Conservation (phyloP, 2,888 invertebrate genomes). For the Pollenia angustigena region DNA sequence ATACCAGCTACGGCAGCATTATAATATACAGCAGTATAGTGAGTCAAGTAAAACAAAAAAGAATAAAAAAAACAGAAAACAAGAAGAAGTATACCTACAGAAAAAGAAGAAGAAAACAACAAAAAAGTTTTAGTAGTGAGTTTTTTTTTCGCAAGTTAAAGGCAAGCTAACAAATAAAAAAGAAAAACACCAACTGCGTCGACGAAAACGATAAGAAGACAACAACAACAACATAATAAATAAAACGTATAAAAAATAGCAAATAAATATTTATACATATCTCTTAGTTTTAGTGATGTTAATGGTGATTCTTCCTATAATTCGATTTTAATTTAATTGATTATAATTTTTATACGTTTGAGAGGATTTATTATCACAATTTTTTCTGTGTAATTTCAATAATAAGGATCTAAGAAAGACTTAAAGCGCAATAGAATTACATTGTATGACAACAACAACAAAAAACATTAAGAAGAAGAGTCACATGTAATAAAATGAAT, state of each 20-base stretch:
- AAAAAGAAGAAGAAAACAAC: slow-evolving; percentile 63
- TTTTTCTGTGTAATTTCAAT: slow-evolving; percentile 15
- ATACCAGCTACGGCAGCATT: slow-evolving; percentile 76
- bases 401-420: slow-evolving; percentile 48
- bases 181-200: slow-evolving; percentile 61
- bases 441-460: slow-evolving; percentile 38
- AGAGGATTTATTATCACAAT: slow-evolving; percentile 49
- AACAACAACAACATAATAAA: slow-evolving; percentile 71
- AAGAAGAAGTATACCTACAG: slow-evolving; percentile 60
- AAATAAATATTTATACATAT: slow-evolving; percentile 65
- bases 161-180: slow-evolving; percentile 71
- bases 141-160: slow-evolving; percentile 69
- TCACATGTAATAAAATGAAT: slow-evolving; percentile 52
- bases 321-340: slow-evolving; percentile 31
- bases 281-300: slow-evolving; percentile 48
- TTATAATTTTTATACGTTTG: slow-evolving; percentile 14
- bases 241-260: slow-evolving; percentile 55
- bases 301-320: slow-evolving; percentile 46
- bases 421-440: slow-evolving; percentile 60
- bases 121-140: slow-evolving; percentile 32
- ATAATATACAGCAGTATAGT: slow-evolving; percentile 71
- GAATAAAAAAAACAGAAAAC: slow-evolving; percentile 49
- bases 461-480: slow-evolving; percentile 31
- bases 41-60: slow-evolving; percentile 69
- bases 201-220: slow-evolving; percentile 68